Conservation (phyloP, 2,797 vertebrate genomes). For the Meda fulgida region DNA sequence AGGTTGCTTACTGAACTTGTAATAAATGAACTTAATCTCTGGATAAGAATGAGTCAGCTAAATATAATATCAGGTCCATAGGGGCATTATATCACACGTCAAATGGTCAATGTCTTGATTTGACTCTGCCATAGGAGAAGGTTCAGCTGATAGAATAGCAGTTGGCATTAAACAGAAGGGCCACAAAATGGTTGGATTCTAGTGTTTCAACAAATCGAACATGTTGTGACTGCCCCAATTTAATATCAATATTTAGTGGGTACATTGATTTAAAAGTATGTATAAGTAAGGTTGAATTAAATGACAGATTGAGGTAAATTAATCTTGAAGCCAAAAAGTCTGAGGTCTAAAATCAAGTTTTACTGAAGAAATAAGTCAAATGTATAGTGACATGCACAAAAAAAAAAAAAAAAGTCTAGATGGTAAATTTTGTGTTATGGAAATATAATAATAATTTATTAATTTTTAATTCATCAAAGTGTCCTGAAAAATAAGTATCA, state of each 20-base stretch:
- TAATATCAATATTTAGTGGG: neutral
- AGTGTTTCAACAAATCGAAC: neutral
- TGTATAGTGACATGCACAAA: neutral
- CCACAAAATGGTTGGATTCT: neutral
- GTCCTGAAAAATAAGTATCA: neutral
- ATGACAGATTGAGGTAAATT: neutral
- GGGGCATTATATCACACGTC: neutral
- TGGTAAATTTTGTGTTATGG: neutral
- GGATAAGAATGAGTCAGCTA: constrained; percentile 15
- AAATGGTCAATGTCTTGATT: constrained; percentile 5
- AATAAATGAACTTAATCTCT: constrained; percentile 28
- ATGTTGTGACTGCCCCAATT: neutral
- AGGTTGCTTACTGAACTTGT: constrained; percentile 12
- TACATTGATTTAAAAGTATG: neutral
- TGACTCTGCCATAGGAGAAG: neutral
- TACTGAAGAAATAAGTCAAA: neutral
- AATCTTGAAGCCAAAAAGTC: neutral
- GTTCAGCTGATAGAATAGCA: neutral
- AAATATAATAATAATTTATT: neutral
- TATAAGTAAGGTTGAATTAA: neutral
- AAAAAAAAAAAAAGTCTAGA: neutral
- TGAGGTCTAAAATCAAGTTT: neutral
- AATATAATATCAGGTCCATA: constrained; percentile 10
- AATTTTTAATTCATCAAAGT: too few species aligned
- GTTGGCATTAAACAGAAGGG: neutral